A percentile compares a stretch with the other conserved stretches of the same genome.
These are phyloP conservation scores for Trachurus trachurus DNA, from an alignment of 2,797 vertebrate genomes.

Conservation along the genomic window DNA sequence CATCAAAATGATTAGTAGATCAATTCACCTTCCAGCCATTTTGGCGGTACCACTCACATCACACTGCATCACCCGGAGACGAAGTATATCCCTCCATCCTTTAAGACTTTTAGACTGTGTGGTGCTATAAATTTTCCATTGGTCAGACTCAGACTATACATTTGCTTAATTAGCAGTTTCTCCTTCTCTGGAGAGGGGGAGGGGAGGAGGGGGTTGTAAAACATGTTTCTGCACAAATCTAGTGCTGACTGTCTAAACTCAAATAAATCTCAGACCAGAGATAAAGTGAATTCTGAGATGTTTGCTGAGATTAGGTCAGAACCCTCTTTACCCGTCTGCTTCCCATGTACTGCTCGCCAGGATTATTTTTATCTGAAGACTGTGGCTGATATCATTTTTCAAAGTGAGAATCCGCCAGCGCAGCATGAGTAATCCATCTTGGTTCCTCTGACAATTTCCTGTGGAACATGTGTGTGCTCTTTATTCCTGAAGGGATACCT, in stretches of 20 bases:
- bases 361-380: conserved; percentile 88
- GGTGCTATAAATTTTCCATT: conserved; percentile 5
- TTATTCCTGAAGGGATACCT: conserved; percentile 86
- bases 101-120: conserved; percentile 24
- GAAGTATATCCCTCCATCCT: conserved; percentile 20
- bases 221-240: conserved; percentile 22
- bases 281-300: conserved; percentile 80
- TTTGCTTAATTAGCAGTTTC: conserved; percentile 52
- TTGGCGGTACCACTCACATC: background rate
- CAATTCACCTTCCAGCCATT: conserved; percentile 43
- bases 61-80: conserved; percentile 17
- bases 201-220: conserved; percentile 2
- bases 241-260: conserved; percentile 57
- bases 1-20: conserved; percentile 57
- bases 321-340: conserved; percentile 68
- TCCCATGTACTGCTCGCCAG: conserved; percentile 68
- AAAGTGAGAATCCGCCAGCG: conserved; percentile 85
- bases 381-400: conserved; percentile 87
- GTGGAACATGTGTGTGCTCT: conserved; percentile 83
- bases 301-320: conserved; percentile 82
- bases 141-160: conserved; percentile 4
- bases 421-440: conserved; percentile 89
- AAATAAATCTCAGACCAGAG: conserved; percentile 69
- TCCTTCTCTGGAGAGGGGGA: background rate
- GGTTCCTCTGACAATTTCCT: conserved; percentile 85